Base-by-base conservation (phyloP, 1,140 invertebrate genomes). In the Geopemphigus sp. region DNA sequence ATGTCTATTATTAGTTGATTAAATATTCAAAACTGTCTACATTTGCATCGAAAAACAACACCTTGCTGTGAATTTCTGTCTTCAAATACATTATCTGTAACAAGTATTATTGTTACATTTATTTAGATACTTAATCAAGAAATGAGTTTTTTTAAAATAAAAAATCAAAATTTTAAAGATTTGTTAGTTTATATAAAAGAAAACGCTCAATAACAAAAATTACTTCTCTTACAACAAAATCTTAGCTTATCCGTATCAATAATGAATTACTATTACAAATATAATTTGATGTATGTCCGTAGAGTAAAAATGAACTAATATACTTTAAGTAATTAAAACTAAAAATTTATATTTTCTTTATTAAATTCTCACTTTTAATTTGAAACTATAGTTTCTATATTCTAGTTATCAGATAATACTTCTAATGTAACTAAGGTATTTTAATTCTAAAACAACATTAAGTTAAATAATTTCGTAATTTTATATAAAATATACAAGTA, bases 171-270 rank as follows among this genome's bases (percentile, higher is more conserved):
- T 39, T 39, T 39, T 39, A 39, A 39, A 39, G 3, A 39, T 39
- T 39, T 8, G 32, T 73, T 73, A 56, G 19, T 73, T 73, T 73
- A 32, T 73, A 73, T 73, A 73, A 56, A 39, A 56, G 54, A 76
- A 76, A 76, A 56, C 56, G 59, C 26, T 76, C 6, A 11, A 59
- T 57, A 76, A 76, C 32, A 76, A 76, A 57, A 76, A 76, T 59
- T 76, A 11, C 15, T 57, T 76, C 73, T 54, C 54, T 76, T 76
- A 74, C 39, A 19, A 59, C 12, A 50, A 50, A 64, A 39, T 24
- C n/a, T 59, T 76, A 56, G 45, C 56, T 61, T 57, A 57, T 57
- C n/a, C 12, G 24, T 22, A 57, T 74, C 29, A 59, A 57, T 56
- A 39, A 74, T 54, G 10, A 74, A n/a, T 57, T 57, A 59, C 14